Conservation (phyloP, 2,888 invertebrate genomes). For the Sphaerophoria rueppellii region DNA sequence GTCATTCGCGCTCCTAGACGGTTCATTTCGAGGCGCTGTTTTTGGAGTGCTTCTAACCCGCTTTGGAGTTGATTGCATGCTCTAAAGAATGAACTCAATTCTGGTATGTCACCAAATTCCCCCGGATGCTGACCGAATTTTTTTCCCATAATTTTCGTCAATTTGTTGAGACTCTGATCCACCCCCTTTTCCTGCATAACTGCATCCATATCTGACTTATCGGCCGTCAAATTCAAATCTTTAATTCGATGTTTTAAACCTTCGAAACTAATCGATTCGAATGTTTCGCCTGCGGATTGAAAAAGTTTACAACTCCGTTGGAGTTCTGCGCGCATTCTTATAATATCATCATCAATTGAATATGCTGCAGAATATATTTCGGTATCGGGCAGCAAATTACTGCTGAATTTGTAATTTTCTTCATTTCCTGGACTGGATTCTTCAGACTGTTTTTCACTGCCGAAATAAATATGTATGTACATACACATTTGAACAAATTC, state of each 20-base stretch:
- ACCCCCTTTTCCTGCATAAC: conserved; percentile 75
- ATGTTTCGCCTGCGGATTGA: conserved; percentile 77
- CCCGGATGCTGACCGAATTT: conserved; percentile 79
- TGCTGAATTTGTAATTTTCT: background rate
- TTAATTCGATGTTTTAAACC: conserved; percentile 77
- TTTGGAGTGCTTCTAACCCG: conserved; percentile 77
- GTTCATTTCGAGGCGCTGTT: conserved; percentile 76
- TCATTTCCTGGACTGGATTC: background rate
- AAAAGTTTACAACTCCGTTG: conserved; percentile 79
- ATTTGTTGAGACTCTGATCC: conserved; percentile 76
- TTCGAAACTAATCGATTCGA: conserved; percentile 78
- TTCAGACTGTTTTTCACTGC: background rate
- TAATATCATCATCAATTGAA: conserved; percentile 77
- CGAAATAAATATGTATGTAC: background rate
- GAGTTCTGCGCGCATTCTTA: conserved; percentile 77
- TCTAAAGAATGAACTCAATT: conserved; percentile 79
- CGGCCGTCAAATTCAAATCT: conserved; percentile 77
- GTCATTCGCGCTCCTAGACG: conserved; percentile 76
- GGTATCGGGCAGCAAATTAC: conserved; percentile 38
- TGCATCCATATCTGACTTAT: conserved; percentile 69
- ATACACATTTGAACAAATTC: background rate
- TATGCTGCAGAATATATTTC: conserved; percentile 49
- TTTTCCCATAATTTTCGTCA: conserved; percentile 76
- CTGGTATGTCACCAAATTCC: conserved; percentile 80
- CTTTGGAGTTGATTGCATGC: conserved; percentile 79